These are phyloP conservation scores for Cotesia chilonis DNA, from an alignment of 1,140 invertebrate genomes.

Conservation along the genomic window DNA sequence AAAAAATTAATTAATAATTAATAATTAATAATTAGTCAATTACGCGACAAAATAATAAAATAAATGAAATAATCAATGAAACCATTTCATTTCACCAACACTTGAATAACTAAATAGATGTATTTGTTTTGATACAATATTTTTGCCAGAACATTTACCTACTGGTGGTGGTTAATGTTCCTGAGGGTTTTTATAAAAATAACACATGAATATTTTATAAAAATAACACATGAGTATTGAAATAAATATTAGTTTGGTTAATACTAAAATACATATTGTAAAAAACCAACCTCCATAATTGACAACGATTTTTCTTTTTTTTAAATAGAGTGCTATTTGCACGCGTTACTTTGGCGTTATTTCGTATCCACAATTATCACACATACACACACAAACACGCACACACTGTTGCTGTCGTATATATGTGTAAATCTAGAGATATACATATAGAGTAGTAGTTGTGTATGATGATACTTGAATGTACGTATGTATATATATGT, in stretches of 20 bases:
- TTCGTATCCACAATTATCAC: background rate
- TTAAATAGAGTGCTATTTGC: background rate
- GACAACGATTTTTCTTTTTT: too few species aligned
- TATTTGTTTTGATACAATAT: background rate
- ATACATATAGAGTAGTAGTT: too few species aligned
- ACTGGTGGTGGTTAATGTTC: too few species aligned
- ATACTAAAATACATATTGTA: background rate
- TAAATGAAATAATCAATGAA: background rate
- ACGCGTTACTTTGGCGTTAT: slow-evolving; percentile 15
- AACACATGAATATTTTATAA: background rate
- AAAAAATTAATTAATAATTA: background rate
- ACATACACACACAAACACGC: background rate
- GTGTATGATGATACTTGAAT: too few species aligned
- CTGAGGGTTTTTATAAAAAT: background rate
- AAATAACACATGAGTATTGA: background rate
- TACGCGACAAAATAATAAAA: slow-evolving; percentile 2
- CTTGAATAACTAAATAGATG: too few species aligned
- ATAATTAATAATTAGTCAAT: background rate
- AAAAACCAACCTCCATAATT: slow-evolving; percentile 26
- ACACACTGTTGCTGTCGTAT: too few species aligned
- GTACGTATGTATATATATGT: too few species aligned
- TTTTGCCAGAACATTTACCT: too few species aligned
- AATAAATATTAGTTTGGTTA: background rate
- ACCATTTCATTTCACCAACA: too few species aligned
- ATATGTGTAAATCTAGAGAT: too few species aligned